Percentiles rank a stretch among this genome's conserved stretches.
phyloP scores from a whole-genome alignment of 2,113 vertebrate genomes.

The Opisthocomus hoazin region DNA sequence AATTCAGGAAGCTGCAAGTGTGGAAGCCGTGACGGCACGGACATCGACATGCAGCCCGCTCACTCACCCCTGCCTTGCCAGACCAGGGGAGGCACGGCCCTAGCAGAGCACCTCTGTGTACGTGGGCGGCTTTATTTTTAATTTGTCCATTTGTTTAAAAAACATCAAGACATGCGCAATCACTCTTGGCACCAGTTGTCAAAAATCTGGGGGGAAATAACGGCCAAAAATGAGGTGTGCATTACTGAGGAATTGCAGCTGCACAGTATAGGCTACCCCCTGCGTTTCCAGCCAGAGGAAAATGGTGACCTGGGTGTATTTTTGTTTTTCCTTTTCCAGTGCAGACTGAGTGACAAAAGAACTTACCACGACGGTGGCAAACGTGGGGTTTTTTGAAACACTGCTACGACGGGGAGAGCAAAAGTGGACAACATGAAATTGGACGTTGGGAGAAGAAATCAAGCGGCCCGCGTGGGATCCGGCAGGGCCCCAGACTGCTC shows the following conservation, averaged over 20 bases:
- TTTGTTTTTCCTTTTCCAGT: background rate
- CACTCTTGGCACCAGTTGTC: background rate
- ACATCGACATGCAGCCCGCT: fast-evolving
- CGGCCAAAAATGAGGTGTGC: background rate
- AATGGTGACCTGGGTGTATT: background rate
- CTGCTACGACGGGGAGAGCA: background rate
- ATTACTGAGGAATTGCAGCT: background rate
- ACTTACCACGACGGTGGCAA: background rate
- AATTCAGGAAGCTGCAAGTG: background rate
- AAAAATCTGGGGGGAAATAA: background rate
- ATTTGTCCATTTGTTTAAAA: background rate
- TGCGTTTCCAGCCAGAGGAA: background rate
- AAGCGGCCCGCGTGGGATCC: fast-evolving
- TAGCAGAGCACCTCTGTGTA: too few species aligned
- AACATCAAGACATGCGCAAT: background rate
- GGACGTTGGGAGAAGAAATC: background rate
- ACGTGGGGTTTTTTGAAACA: background rate
- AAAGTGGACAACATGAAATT: background rate
- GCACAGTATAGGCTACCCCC: background rate
- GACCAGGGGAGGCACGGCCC: background rate
- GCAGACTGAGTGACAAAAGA: background rate
- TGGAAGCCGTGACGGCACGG: background rate
- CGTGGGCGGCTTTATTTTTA: fast-evolving
- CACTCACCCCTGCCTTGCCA: background rate
- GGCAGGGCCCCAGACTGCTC: background rate